Evolutionary conservation across 2,888 invertebrate species (phyloP), one percentile per base, ranked within the genome.

Genomic region (Lacanobia oleracea): DNA sequence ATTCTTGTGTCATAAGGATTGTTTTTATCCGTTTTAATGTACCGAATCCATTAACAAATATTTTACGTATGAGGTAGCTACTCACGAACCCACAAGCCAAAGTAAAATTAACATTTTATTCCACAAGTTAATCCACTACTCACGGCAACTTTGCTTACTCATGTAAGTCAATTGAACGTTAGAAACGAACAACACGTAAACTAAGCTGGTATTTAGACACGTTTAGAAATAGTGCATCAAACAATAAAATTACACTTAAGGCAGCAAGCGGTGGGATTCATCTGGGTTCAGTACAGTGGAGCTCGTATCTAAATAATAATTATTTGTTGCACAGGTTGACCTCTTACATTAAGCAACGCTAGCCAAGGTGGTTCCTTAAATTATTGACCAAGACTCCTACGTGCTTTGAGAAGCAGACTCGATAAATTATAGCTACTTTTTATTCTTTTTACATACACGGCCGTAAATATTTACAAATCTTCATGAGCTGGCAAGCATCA

Each of bases 221-320:
- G 8, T 56, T 63, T 21, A 59, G 27, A 57, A 54, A 53, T 50
- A n/a, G 12, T 62, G 59, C 45, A 67, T 48, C 14, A 45, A 51
- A 64, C 45, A 64, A 56, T n/a, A n/a, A n/a, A n/a, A n/a, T 67
- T 63, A 53, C 51, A 62, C 48, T 64, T 51, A 60, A 61, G 45
- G 37, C 12, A 50, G 18, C 21, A 16, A 64, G 45, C 50, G 50
- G 67, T 80, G 53, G 45, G 51, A 62, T 60, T n/a, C n/a, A 66
- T n/a, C 51, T 21, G 48, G 40, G 23, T 61, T 53, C 21, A 16
- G 51, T 60, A 21, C 54, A 61, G 48, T 33, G 6, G 16, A 53
- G 56, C 14, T 43, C 14, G 5, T 53, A 21, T 21, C 18, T 27
- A 27, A 33, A 27, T 48, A 33, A 53, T 43, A 51, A 56, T 37